These are phyloP conservation scores for Philereme transversata DNA, from an alignment of 2,888 invertebrate genomes.

Conservation along the genomic window DNA sequence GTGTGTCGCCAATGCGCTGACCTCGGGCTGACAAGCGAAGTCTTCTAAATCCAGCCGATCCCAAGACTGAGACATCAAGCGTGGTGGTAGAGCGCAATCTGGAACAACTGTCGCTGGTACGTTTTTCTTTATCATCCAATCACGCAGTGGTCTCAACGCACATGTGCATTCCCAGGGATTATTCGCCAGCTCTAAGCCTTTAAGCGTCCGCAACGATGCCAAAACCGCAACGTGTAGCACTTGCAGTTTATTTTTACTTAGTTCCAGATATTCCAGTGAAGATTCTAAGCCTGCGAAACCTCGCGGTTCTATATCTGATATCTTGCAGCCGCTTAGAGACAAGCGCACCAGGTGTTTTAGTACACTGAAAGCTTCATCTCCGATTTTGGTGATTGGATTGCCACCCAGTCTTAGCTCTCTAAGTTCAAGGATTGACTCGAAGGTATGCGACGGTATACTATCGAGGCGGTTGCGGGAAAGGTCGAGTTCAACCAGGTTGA, in stretches of 20 bases:
- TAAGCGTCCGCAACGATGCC: conserved; percentile 87
- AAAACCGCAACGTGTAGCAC: conserved; percentile 87
- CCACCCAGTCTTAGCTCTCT: conserved; percentile 89
- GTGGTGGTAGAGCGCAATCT: conserved; percentile 86
- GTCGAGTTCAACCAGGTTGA: conserved; percentile 92
- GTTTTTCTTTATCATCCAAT: conserved; percentile 91
- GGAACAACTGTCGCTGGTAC: conserved; percentile 88
- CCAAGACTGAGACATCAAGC: conserved; percentile 88
- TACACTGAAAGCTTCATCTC: conserved; percentile 87
- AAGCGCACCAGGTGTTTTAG: conserved; percentile 88
- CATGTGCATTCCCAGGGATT: conserved; percentile 95
- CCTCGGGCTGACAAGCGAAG: conserved; percentile 90
- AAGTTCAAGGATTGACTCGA: conserved; percentile 89
- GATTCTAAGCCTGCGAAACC: conserved; percentile 89
- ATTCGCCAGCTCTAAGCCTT: conserved; percentile 89
- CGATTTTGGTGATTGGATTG: conserved; percentile 89
- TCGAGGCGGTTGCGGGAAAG: conserved; percentile 88
- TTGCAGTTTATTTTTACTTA: conserved; percentile 89
- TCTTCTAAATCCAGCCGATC: conserved; percentile 90
- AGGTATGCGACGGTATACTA: conserved; percentile 88
- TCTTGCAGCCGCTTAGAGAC: conserved; percentile 89
- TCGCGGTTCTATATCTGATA: conserved; percentile 86
- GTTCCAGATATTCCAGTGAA: conserved; percentile 89
- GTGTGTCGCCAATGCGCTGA: conserved; percentile 83
- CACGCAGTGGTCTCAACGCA: conserved; percentile 87